Evolutionary conservation across 2,113 vertebrate genomes (phyloP).

Genomic region (Shinisaurus crocodilurus): DNA sequence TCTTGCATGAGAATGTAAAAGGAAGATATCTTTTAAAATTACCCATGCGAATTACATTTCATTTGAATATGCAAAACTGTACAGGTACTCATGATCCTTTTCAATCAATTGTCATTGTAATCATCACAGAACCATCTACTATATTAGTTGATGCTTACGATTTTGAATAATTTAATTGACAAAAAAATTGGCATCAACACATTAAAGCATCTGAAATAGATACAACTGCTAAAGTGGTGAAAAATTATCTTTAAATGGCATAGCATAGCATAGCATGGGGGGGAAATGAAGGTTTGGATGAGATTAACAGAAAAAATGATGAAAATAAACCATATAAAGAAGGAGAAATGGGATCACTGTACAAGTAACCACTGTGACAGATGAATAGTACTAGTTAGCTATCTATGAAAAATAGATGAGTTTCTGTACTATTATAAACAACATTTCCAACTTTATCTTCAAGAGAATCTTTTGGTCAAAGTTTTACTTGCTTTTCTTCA

Average conservation of each 20-base stretch:
- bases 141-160: background rate
- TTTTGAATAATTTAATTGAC: background rate
- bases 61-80: slow-evolving; percentile 1
- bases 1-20: background rate
- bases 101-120: slow-evolving; percentile 8
- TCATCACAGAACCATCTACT: background rate
- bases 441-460: background rate
- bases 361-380: background rate
- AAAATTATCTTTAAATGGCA: background rate
- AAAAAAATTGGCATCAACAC: background rate
- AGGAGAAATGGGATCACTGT: background rate
- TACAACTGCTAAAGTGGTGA: background rate
- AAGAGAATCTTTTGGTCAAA: background rate
- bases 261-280: background rate
- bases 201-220: background rate
- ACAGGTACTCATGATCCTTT: background rate
- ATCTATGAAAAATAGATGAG: background rate
- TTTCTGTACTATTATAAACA: background rate
- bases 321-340: background rate
- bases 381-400: background rate
- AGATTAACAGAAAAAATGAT: background rate
- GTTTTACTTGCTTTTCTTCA: background rate
- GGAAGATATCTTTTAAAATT: slow-evolving; percentile 14
- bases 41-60: background rate
- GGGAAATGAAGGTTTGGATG: fast-evolving